Evolutionary conservation across 2,797 vertebrate species (phyloP).

Genomic region (Sebastes iracundus): DNA sequence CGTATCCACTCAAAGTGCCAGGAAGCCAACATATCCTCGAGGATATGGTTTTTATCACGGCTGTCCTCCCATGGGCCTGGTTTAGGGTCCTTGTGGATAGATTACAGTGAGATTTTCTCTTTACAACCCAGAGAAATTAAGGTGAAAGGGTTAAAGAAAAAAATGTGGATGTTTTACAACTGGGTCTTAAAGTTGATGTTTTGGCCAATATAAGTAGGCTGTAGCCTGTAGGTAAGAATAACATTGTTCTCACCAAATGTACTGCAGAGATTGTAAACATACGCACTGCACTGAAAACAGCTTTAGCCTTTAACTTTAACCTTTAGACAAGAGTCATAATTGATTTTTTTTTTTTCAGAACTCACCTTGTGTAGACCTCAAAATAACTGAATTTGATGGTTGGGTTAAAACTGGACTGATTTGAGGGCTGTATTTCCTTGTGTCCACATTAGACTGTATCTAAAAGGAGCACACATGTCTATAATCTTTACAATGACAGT

Average conservation of each 20-base stretch:
- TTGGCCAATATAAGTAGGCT: slow-evolving; percentile 5
- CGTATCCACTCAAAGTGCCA: slow-evolving; percentile 89
- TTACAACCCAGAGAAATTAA: slow-evolving; percentile 65
- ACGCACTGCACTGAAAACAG: slow-evolving; percentile 4
- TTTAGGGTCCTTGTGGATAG: slow-evolving; percentile 85
- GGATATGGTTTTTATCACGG: slow-evolving; percentile 84
- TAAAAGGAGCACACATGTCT: not conserved
- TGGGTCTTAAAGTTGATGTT: slow-evolving; percentile 7
- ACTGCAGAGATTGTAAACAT: slow-evolving; percentile 19
- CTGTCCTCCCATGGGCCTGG: slow-evolving; percentile 81
- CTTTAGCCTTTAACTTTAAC: slow-evolving; percentile 9
- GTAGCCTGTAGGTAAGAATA: slow-evolving; percentile 1
- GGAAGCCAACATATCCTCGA: slow-evolving; percentile 88
- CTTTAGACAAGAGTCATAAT: not conserved
- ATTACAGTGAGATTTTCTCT: slow-evolving; percentile 77
- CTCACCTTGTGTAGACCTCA: slow-evolving; percentile 36
- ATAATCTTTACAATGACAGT: not conserved
- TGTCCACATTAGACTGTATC: not conserved
- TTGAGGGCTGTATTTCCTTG: not conserved
- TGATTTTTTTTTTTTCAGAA: not conserved
- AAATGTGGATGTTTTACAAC: slow-evolving; percentile 33
- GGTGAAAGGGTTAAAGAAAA: slow-evolving; percentile 45
- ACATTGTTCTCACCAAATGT: slow-evolving; percentile 26
- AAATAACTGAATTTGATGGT: not conserved
- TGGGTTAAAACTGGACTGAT: not conserved